These are phyloP conservation scores for Chroicocephalus ridibundus DNA, from an alignment of 2,113 vertebrate species.

Conservation along the genomic window DNA sequence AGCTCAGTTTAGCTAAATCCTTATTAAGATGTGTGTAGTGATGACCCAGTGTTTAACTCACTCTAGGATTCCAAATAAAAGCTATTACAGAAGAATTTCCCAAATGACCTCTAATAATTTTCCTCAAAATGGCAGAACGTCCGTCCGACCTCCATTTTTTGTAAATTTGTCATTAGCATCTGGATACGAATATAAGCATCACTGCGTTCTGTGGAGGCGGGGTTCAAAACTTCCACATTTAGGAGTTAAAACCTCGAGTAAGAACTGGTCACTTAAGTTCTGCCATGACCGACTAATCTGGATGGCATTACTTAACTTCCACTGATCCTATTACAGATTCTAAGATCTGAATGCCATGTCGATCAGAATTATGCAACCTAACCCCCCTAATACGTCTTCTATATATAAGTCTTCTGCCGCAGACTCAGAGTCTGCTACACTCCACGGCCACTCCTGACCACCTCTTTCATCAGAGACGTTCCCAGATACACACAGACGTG, in stretches of 20 bases:
- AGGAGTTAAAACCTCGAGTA: neutral
- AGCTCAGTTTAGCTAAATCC: slow-evolving; percentile 41
- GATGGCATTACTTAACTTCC: slow-evolving; percentile 32
- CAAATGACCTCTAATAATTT: neutral
- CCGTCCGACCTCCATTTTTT: neutral
- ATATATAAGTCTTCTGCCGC: neutral
- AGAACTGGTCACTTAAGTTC: neutral
- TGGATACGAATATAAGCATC: neutral
- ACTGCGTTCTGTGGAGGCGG: neutral
- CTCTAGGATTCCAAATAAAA: neutral
- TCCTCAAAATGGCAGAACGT: neutral
- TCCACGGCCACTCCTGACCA: neutral
- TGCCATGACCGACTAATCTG: slow-evolving; percentile 5
- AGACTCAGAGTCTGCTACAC: neutral
- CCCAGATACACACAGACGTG: fast-evolving
- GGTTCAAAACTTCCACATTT: neutral
- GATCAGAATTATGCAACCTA: slow-evolving; percentile 15
- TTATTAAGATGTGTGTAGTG: slow-evolving; percentile 33
- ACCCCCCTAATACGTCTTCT: neutral
- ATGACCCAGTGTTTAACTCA: slow-evolving; percentile 1
- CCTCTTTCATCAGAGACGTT: neutral
- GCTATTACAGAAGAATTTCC: neutral
- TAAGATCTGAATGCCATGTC: neutral
- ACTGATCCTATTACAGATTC: slow-evolving; percentile 40
- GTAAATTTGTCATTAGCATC: neutral